phyloP scores from a whole-genome alignment of 2,888 invertebrate genomes.

The Mimas tiliae region DNA sequence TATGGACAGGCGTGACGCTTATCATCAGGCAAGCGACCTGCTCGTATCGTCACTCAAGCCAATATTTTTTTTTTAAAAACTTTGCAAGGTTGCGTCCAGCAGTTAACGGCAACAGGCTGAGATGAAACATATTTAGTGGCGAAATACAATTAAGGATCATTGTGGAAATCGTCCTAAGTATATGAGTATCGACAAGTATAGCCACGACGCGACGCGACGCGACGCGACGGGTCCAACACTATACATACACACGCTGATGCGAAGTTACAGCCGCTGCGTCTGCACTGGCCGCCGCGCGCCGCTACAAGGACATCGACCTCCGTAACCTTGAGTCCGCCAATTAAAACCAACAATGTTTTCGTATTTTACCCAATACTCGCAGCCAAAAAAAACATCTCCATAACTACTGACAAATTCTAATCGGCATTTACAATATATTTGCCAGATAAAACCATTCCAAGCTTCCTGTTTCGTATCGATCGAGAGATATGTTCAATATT shows the following conservation, averaged over 20 bases:
- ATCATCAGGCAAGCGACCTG: too few relatives aligned
- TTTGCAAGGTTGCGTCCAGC: too few relatives aligned
- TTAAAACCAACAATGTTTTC: slow-evolving; percentile 71
- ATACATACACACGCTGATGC: slow-evolving; percentile 20
- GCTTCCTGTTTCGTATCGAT: slow-evolving; percentile 17
- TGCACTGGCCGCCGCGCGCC: slow-evolving; percentile 25
- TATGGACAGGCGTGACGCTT: too few relatives aligned
- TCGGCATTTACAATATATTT: slow-evolving; percentile 1
- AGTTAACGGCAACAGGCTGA: too few relatives aligned
- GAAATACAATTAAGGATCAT: too few relatives aligned
- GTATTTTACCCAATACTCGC: slow-evolving; percentile 48
- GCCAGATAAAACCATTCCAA: slow-evolving; percentile 1
- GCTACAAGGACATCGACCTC: slow-evolving; percentile 71
- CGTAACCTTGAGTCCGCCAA: slow-evolving; percentile 71
- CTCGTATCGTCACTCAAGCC: too few relatives aligned
- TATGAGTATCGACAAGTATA: slow-evolving; percentile 1
- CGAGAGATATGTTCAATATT: background rate
- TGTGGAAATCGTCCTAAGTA: too few relatives aligned
- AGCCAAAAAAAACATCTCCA: slow-evolving; percentile 35
- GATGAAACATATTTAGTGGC: too few relatives aligned
- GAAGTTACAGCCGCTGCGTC: slow-evolving; percentile 32
- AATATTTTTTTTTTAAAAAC: too few relatives aligned
- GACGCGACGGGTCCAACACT: slow-evolving; percentile 2
- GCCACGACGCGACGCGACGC: too few relatives aligned
- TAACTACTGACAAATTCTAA: slow-evolving; percentile 16